Conservation (phyloP, 2,888 invertebrate genomes). For the Cinara cedri region DNA sequence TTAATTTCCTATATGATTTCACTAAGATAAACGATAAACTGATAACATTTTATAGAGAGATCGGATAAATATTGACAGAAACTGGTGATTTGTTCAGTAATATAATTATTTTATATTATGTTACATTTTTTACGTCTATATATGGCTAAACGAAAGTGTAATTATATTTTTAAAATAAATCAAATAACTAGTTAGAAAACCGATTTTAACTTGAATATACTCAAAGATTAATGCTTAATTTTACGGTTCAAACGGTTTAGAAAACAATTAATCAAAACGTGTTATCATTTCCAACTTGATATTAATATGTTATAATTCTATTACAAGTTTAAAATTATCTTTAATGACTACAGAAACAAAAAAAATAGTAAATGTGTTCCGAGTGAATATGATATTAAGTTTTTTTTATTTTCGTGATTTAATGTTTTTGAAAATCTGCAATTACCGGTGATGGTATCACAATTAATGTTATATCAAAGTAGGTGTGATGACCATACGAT, state of each 20-base stretch:
- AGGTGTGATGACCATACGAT: slow-evolving; percentile 14
- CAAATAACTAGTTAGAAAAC: slow-evolving; percentile 32
- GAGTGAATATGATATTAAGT: background rate
- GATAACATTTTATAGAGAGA: slow-evolving; percentile 16
- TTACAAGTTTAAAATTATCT: background rate
- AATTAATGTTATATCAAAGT: background rate
- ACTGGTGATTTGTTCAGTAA: slow-evolving; percentile 12
- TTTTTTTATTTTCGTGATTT: background rate
- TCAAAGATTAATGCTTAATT: background rate
- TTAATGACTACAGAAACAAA: background rate
- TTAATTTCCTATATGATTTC: slow-evolving; percentile 4
- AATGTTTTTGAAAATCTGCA: background rate
- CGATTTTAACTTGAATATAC: background rate
- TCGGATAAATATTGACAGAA: slow-evolving; percentile 6
- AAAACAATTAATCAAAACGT: background rate
- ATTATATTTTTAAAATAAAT: slow-evolving; percentile 16
- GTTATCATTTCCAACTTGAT: background rate
- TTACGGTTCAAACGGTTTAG: background rate
- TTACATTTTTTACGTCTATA: slow-evolving; percentile 21
- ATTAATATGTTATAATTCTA: background rate
- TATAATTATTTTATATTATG: background rate
- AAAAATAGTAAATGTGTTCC: background rate
- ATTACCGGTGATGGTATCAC: background rate
- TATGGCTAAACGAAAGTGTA: slow-evolving; percentile 23
- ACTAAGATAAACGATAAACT: background rate